Base-by-base conservation (phyloP, 92 coral and sea anemone genomes). In the Galaxea fascicularis region DNA sequence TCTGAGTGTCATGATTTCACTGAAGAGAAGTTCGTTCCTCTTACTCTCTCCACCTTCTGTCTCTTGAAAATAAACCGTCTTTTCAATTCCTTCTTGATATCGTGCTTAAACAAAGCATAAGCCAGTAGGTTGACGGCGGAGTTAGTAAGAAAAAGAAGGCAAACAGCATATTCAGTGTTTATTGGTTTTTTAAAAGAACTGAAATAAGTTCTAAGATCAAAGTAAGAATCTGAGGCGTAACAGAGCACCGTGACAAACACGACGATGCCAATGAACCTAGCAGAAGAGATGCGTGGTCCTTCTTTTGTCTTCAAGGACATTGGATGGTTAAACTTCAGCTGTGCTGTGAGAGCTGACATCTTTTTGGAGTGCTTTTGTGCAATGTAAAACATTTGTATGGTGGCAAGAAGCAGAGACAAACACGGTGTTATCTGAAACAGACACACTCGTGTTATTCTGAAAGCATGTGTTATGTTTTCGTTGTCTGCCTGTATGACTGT, bases 41-140 rank as follows among this genome's bases (percentile, higher is more conserved):
- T 10, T 9, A n/a, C 60, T 72, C 10, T 17, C 13, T 54, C n/a
- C 3, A 20, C 21, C 4, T 53, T 74, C 35, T n/a, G 28, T 16
- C 47, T 21, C 31, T 24, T 60, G 16, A 27, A 54, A 51, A 51
- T 47, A 10, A 54, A n/a, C 67, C 10, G 27, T 74, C 41, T 53
- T 17, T 56, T 74, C 4, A 56, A 47, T 74, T 74, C 79, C 17
- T 56, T 53, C 49, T 74, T 74, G 79, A 74, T 74, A 65, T 74
- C 79, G 6, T 53, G 65, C 28, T 74, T 74, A 18, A 74, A 22
- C 51, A 74, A 30, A 12, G 79, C 79, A 30, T 74, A 74, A 4
- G 29, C 30, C 28, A 74, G 10, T 4, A 65, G 79, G 49, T 74
- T 56, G 8, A 54, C 41, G 66, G 79, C 79, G 8, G 79, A 74